Evolutionary conservation across 2,113 vertebrate genomes (phyloP).

Genomic region (Megaleporinus macrocephalus): DNA sequence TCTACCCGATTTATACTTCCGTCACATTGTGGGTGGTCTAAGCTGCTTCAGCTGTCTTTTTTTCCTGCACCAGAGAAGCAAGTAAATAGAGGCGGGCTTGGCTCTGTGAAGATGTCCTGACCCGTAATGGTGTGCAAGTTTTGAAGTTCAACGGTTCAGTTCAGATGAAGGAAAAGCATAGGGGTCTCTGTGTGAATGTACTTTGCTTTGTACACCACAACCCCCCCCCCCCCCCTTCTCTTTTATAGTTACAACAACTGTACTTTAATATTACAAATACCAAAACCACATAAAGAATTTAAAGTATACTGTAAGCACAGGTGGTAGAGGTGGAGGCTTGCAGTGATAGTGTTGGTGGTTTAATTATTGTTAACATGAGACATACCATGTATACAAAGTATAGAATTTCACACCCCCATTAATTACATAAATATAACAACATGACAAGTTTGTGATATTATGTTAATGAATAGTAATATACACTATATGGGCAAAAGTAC

Average conservation of each 20-base stretch:
- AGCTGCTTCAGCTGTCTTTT: conserved; percentile 43
- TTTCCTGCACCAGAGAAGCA: conserved; percentile 40
- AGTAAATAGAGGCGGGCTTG: conserved; percentile 36
- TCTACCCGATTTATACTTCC: conserved; percentile 54
- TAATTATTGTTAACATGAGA: no score
- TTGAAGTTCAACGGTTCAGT: conserved; percentile 12
- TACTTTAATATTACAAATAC: no score
- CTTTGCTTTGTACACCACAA: conserved; percentile 22
- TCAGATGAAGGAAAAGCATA: conserved; percentile 18
- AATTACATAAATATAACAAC: no score
- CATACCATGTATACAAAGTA: not conserved
- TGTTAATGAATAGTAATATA: no score
- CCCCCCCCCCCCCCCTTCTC: no score
- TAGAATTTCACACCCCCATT: conserved; percentile 2
- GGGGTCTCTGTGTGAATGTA: conserved; percentile 3
- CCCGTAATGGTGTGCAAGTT: conserved; percentile 8
- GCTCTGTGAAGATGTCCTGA: conserved; percentile 24
- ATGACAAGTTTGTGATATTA: no score
- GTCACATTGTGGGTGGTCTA: conserved; percentile 66
- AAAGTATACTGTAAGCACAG: not conserved
- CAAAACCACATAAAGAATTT: no score
- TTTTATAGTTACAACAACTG: no score
- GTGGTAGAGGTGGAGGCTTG: not conserved
- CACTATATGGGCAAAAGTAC: no score
- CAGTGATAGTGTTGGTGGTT: not conserved